Percentiles rank a stretch among this genome's conserved stretches.
Evolutionary conservation across 2,113 vertebrate species (phyloP).

Genomic region (Athene cunicularia): DNA sequence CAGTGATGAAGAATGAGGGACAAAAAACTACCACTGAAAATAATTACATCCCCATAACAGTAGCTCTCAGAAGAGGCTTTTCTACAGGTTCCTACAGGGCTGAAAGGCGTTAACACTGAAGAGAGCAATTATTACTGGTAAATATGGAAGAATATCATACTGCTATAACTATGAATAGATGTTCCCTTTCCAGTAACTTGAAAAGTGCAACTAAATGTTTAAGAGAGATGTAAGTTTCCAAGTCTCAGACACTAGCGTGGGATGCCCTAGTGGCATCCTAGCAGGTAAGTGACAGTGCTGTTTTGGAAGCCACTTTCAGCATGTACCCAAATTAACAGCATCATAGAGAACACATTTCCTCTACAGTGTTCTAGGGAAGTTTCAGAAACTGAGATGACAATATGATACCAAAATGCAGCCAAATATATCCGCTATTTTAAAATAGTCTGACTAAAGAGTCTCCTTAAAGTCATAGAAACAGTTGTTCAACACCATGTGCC

Average conservation of each 20-base stretch:
- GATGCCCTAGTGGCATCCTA: neutral
- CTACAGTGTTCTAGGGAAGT: neutral
- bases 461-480: neutral
- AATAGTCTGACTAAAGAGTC: neutral
- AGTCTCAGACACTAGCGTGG: neutral
- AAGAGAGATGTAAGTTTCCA: neutral
- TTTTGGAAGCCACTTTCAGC: neutral
- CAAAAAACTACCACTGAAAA: neutral
- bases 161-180: neutral
- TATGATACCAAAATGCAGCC: neutral
- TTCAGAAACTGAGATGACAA: slow-evolving; percentile 1
- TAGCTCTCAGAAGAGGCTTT: neutral
- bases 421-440: neutral
- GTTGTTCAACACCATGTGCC: neutral
- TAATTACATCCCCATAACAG: neutral
- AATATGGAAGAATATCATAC: neutral
- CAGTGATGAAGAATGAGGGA: neutral
- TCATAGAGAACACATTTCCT: neutral
- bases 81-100: neutral
- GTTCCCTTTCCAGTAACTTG: neutral
- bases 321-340: neutral
- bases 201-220: slow-evolving; percentile 20
- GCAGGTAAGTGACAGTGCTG: neutral
- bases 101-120: neutral
- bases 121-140: neutral